Conservation (phyloP, 2,888 invertebrate species). For the Xiphydria camelus region DNA sequence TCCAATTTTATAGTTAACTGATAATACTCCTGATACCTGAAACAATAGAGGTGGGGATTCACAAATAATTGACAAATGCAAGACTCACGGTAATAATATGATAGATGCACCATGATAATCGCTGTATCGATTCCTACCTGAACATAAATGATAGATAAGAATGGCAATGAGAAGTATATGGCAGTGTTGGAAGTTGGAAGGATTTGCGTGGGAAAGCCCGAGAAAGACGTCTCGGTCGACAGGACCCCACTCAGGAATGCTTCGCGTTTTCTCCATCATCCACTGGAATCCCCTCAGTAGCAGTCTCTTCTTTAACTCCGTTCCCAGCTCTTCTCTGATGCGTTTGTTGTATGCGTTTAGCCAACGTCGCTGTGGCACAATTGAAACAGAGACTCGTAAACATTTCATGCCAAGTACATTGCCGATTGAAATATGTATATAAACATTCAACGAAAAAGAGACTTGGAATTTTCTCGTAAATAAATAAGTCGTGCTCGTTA, state of each 20-base stretch:
- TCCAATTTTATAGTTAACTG: neutral
- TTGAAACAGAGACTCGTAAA: too few species aligned
- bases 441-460: too few species aligned
- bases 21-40: conserved; percentile 1
- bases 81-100: neutral
- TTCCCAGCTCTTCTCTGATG: conserved; percentile 73
- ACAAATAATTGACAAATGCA: neutral
- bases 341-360: conserved; percentile 77
- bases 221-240: conserved; percentile 34
- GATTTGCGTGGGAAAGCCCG: conserved; percentile 22
- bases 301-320: conserved; percentile 71
- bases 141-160: conserved; percentile 19
- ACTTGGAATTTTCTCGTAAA: neutral
- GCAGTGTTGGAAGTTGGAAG: conserved; percentile 12
- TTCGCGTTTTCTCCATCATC: conserved; percentile 82
- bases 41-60: neutral
- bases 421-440: too few species aligned
- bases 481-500: neutral
- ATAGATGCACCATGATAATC: too few species aligned
- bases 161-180: conserved; percentile 14
- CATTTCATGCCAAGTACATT: too few species aligned
- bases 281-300: conserved; percentile 76
- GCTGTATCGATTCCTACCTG: conserved; percentile 9
- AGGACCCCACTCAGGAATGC: conserved; percentile 64
- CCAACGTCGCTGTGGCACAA: conserved; percentile 69